phyloP scores from a whole-genome alignment of 53 echinoderm and acorn worm genomes.

The Holothuria scabra region DNA sequence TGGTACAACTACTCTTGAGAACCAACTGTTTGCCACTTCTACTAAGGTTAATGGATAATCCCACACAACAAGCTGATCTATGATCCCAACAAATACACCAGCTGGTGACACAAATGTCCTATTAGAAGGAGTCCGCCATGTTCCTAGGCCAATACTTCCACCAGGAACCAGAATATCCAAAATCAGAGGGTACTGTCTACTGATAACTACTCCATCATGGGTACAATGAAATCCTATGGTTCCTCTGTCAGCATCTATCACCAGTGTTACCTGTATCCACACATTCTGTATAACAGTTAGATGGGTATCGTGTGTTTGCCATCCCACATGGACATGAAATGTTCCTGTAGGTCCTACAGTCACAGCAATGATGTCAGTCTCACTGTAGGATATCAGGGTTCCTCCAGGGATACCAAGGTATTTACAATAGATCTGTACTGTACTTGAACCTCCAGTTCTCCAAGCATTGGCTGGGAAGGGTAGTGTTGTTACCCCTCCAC shows the following conservation, averaged over 20 bases:
- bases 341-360: conserved; percentile 47
- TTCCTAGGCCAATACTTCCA: conserved; percentile 77
- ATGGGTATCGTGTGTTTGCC: conserved; percentile 55
- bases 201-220: conserved; percentile 46
- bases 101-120: conserved; percentile 47
- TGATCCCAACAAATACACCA: conserved; percentile 30
- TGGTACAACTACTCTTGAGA: conserved; percentile 31
- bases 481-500: conserved; percentile 66
- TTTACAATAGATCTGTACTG: conserved; percentile 77
- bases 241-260: conserved; percentile 58
- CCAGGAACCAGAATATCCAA: conserved; percentile 60
- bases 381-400: conserved; percentile 70
- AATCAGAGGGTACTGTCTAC: neutral
- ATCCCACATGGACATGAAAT: conserved; percentile 69
- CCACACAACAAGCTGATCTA: conserved; percentile 56
- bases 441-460: conserved; percentile 38
- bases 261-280: conserved; percentile 81
- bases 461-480: conserved; percentile 48
- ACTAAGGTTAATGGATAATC: conserved; percentile 54
- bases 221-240: conserved; percentile 69
- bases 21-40: conserved; percentile 76
- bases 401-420: conserved; percentile 61
- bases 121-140: conserved; percentile 74
- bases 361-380: conserved; percentile 66
- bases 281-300: conserved; percentile 56